Percentiles rank a stretch among this genome's conserved stretches.
phyloP scores from a whole-genome alignment of 2,113 vertebrate species.

The Rhodinocichla rosea region DNA sequence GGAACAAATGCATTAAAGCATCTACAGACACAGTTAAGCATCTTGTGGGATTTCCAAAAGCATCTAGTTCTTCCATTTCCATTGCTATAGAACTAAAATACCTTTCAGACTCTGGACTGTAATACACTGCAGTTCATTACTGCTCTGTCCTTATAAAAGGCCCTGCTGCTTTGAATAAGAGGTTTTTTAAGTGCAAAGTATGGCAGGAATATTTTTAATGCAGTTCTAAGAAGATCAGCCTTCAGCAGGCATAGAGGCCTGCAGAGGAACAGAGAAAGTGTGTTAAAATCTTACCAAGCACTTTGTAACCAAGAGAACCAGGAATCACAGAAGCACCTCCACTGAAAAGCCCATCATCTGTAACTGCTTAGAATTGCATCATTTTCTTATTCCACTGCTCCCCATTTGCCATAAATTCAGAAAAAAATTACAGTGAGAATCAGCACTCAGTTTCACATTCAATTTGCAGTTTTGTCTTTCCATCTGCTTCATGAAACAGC shows the following conservation, averaged over 20 bases:
- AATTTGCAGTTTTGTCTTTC: background rate
- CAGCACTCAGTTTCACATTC: background rate
- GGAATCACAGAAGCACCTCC: background rate
- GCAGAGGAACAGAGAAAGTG: background rate
- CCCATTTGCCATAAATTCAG: background rate
- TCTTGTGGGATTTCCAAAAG: background rate
- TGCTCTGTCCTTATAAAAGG: background rate
- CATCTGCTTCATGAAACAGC: background rate
- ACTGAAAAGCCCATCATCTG: background rate
- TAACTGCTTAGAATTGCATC: background rate
- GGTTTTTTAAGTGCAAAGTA: background rate
- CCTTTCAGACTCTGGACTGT: background rate
- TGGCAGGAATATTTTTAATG: background rate
- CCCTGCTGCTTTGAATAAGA: background rate
- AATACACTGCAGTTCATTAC: background rate
- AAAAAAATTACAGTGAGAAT: background rate
- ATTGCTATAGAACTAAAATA: background rate
- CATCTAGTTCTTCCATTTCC: background rate
- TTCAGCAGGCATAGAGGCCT: background rate
- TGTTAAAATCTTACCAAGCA: background rate
- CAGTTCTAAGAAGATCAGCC: background rate
- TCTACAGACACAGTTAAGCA: background rate
- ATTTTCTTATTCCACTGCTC: background rate
- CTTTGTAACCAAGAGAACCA: background rate
- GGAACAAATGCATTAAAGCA: slow-evolving; percentile 6